These are phyloP conservation scores for Amphipoea oculea DNA, from an alignment of 2,888 invertebrate genomes.

Conservation along the genomic window DNA sequence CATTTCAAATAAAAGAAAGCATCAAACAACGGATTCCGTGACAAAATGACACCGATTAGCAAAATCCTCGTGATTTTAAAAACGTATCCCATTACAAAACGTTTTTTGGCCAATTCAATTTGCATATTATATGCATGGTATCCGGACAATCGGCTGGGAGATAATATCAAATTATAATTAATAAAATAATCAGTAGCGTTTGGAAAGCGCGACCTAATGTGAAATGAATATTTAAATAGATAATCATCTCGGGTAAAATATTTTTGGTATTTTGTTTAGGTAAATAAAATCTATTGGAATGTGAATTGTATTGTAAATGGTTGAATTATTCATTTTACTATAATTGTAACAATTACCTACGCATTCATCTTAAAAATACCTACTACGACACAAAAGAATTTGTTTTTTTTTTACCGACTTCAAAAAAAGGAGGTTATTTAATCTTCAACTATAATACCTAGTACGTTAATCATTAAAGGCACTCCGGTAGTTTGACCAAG, in stretches of 20 bases:
- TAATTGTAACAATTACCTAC: not conserved
- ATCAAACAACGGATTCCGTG: conserved; percentile 12
- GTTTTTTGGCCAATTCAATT: conserved; percentile 35
- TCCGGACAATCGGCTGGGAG: conserved; percentile 14
- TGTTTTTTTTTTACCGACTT: not conserved
- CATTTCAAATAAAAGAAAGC: conserved; percentile 5
- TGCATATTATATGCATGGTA: conserved; percentile 46
- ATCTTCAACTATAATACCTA: accelerated
- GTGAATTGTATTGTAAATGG: conserved; percentile 22
- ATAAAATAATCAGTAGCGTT: conserved; percentile 40
- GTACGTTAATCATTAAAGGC: not conserved
- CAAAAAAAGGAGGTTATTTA: too few species aligned
- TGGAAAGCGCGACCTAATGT: conserved; percentile 31
- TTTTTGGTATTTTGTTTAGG: conserved; percentile 13
- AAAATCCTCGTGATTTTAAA: conserved; percentile 13
- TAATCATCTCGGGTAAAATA: conserved; percentile 29
- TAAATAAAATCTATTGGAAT: conserved; percentile 3
- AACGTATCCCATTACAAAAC: conserved; percentile 46
- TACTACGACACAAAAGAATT: not conserved
- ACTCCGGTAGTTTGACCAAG: not conserved
- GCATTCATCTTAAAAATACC: not conserved
- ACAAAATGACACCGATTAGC: conserved; percentile 28
- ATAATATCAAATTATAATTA: conserved; percentile 42
- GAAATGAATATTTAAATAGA: conserved; percentile 30
- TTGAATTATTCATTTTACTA: conserved; percentile 21